Conservation (phyloP, 2,797 vertebrate species). For the Odontamblyopus rebecca region DNA sequence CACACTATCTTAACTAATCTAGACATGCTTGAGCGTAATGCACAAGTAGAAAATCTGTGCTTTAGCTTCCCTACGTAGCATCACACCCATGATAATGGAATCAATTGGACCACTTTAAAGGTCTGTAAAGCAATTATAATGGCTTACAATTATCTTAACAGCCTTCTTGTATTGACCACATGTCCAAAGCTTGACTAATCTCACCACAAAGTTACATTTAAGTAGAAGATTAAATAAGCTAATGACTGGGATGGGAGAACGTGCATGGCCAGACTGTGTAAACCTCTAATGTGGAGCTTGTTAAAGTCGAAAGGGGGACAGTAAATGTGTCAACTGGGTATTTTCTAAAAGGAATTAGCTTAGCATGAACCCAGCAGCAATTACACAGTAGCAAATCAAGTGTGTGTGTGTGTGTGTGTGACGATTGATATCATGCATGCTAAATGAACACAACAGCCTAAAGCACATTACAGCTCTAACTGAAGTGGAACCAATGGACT, state of each 20-base stretch:
- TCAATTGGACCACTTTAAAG: conserved; percentile 43
- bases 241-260: conserved; percentile 38
- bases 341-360: conserved; percentile 53
- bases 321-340: conserved; percentile 54
- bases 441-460: conserved; percentile 47
- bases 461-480: conserved; percentile 16
- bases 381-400: conserved; percentile 45
- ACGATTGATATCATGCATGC: conserved; percentile 43
- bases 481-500: conserved; percentile 4
- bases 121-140: conserved; percentile 62
- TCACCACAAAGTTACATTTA: conserved; percentile 52
- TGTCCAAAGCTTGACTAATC: conserved; percentile 54
- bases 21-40: not conserved
- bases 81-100: conserved; percentile 41
- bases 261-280: conserved; percentile 35
- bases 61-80: conserved; percentile 17
- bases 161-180: conserved; percentile 58
- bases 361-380: conserved; percentile 46
- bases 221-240: conserved; percentile 54
- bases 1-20: conserved; percentile 11
- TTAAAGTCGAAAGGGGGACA: conserved; percentile 63
- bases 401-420: conserved; percentile 25
- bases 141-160: conserved; percentile 66
- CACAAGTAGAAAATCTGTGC: not conserved
- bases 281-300: conserved; percentile 57